phyloP scores from a whole-genome alignment of 2,113 vertebrate species.

The Pycnonotus jocosus region DNA sequence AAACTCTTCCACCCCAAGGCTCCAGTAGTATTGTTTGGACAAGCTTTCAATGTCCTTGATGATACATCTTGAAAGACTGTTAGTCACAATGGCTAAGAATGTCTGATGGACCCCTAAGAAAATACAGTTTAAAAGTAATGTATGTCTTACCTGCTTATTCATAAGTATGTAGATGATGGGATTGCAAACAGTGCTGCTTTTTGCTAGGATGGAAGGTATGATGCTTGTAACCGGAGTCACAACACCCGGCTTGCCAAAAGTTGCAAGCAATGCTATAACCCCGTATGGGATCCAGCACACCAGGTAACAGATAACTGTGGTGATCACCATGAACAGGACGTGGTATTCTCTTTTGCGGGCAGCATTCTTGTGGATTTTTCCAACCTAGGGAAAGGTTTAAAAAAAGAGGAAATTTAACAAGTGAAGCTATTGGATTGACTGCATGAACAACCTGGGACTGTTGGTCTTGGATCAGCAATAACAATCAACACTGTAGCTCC shows the following conservation, averaged over 20 bases:
- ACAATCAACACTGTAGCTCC: neutral
- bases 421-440: neutral
- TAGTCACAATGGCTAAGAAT: neutral
- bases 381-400: constrained; percentile 64
- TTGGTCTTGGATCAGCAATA: neutral
- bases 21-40: neutral
- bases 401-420: neutral
- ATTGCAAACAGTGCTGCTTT: constrained; percentile 86
- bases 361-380: constrained; percentile 76
- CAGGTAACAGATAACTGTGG: constrained; percentile 77
- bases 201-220: constrained; percentile 81
- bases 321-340: constrained; percentile 81
- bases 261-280: constrained; percentile 79
- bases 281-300: constrained; percentile 84
- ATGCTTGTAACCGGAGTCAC: constrained; percentile 78
- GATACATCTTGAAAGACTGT: neutral
- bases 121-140: neutral
- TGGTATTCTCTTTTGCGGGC: constrained; percentile 78
- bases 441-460: neutral
- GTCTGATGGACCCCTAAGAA: neutral
- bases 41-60: neutral
- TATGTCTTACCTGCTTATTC: constrained; percentile 78
- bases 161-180: constrained; percentile 85
- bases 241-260: constrained; percentile 75
- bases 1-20: neutral